Conservation (phyloP, 2,888 invertebrate genomes). For the Microctonus hyperodae region DNA sequence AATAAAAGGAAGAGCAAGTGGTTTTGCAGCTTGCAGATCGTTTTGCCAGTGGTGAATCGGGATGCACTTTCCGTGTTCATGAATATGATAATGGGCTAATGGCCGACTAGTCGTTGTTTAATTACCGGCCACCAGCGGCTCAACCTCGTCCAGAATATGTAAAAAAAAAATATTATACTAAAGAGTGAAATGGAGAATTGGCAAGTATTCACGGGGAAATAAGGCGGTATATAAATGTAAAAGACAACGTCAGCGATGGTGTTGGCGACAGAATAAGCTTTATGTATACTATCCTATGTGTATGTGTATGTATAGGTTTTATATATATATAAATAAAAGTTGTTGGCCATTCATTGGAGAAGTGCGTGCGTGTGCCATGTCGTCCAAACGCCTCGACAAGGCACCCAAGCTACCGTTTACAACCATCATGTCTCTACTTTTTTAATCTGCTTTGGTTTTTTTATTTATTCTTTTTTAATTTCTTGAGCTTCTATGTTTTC, state of each 20-base stretch:
- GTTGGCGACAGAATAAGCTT: conserved; percentile 23
- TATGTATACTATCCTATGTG: neutral
- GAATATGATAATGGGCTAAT: conserved; percentile 63
- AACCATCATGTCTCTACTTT: conserved; percentile 27
- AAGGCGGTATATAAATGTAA: neutral
- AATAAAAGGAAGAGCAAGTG: conserved; percentile 24
- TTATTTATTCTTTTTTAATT: neutral
- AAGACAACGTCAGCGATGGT: conserved; percentile 18
- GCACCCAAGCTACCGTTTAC: conserved; percentile 47
- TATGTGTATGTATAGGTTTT: too few species aligned
- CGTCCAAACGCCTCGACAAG: conserved; percentile 45
- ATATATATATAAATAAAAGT: conserved; percentile 36
- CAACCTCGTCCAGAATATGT: conserved; percentile 42
- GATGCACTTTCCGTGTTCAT: conserved; percentile 63
- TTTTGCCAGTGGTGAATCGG: conserved; percentile 52
- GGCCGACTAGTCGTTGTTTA: conserved; percentile 61
- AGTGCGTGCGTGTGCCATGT: conserved; percentile 52
- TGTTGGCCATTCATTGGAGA: conserved; percentile 35
- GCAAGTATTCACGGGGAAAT: neutral
- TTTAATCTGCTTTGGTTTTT: neutral
- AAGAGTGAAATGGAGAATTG: neutral
- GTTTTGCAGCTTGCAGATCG: conserved; percentile 22
- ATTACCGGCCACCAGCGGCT: conserved; percentile 54
- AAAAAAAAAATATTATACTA: too few species aligned
- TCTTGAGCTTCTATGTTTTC: neutral